Evolutionary conservation across 1,140 invertebrate species (phyloP), one percentile per base, ranked within the genome.

Genomic region (Camponotus vicinus): DNA sequence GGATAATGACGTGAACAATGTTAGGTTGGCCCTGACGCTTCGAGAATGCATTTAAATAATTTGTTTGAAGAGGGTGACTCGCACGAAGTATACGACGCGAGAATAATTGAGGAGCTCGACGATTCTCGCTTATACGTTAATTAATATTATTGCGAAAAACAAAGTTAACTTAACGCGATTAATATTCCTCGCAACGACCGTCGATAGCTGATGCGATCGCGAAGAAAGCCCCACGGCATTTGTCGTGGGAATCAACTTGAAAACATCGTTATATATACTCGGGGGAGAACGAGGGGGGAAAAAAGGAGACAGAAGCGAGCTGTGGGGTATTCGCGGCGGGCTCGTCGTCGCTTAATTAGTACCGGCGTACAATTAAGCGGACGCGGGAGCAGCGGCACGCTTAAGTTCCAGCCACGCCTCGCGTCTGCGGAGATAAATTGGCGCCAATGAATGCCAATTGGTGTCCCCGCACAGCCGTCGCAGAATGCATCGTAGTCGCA

Each of bases 391-490:
- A 79, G 75, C 67, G 64, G 76, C 59, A 32, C 89, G 84, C 86
- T 88, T 85, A 89, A 85, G 90, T 91, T 91, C 67, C 77, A 75
- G 57, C 89, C 85, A 89, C 90, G 87, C 88, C 88, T 71, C 87
- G 69, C 78, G 64, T 86, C 85, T 63, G 66, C 70, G 70, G 84
- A 91, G 85, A 91, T 92, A 91, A 92, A 92, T 92, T 91, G 89
- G 80, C 80, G 86, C 84, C 91, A 88, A 92, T 92, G 91, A 92
- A 92, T 92, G 88, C 85, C 91, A 92, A 92, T 92, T 92, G 91
- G 77, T 64, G 84, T 83, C 73, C 57, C 70, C 32, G 71, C 64
- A 86, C 64, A 86, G 42, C 57, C 80, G 57, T 59, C 70, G 9
- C 69, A 61, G 67, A 86, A 83, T 37, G 77, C 59, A 52, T 34